Percentiles rank a stretch among this genome's conserved stretches.
These are phyloP conservation scores for Leptopilina drosophilae DNA, from an alignment of 2,888 invertebrate genomes.

Conservation along the genomic window DNA sequence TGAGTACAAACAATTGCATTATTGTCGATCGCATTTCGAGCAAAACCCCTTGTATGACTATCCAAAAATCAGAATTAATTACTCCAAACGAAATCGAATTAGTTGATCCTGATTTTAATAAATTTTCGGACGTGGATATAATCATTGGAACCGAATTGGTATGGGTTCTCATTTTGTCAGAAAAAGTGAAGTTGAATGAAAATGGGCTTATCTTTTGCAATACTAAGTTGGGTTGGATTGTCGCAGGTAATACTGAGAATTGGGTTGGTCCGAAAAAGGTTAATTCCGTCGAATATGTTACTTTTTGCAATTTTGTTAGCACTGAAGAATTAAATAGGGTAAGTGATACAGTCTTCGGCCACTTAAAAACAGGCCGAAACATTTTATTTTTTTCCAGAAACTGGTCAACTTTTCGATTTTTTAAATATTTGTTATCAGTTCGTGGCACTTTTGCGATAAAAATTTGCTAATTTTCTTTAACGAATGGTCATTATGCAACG, in stretches of 20 bases:
- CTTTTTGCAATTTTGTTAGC: not conserved
- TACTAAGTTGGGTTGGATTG: conserved; percentile 44
- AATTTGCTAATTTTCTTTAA: too few relatives aligned
- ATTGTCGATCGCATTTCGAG: not conserved
- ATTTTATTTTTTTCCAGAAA: too few relatives aligned
- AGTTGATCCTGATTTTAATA: conserved; percentile 11
- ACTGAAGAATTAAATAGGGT: conserved; percentile 31
- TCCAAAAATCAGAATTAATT: not conserved
- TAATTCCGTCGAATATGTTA: not conserved
- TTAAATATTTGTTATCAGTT: too few relatives aligned
- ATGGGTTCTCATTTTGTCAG: conserved; percentile 41
- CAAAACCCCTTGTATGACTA: not conserved
- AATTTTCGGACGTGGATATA: not conserved
- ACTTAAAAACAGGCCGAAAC: too few relatives aligned
- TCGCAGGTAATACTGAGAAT: conserved; percentile 25
- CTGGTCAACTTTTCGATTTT: too few relatives aligned
- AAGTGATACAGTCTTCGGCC: too few relatives aligned
- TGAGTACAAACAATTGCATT: not conserved
- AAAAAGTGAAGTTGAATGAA: conserved; percentile 25
- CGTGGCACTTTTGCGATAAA: too few relatives aligned
- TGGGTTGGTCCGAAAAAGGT: not conserved
- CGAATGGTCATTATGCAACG: too few relatives aligned
- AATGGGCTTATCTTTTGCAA: conserved; percentile 20
- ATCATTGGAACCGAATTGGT: conserved; percentile 42
- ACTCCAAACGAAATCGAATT: conserved; percentile 12